Evolutionary conservation across 1,140 invertebrate species (phyloP).

Genomic region (Drosophila miranda): DNA sequence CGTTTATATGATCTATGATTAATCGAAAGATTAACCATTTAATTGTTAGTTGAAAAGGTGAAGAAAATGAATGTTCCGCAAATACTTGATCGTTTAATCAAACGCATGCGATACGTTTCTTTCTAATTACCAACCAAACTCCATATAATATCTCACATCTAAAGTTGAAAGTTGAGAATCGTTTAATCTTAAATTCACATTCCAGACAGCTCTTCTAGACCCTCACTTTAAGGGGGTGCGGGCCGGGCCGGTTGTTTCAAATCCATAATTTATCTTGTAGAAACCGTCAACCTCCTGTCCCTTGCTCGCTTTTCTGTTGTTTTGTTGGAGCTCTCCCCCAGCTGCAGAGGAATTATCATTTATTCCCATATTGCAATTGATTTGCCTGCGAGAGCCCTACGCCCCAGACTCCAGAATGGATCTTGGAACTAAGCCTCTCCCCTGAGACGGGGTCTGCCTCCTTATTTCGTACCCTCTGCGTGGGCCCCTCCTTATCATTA

Average conservation of each 20-base stretch:
- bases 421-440: constrained; percentile 4
- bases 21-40: neutral
- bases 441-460: constrained; percentile 5
- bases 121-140: neutral
- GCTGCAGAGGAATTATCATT: constrained; percentile 33
- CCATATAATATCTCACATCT: neutral
- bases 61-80: no score
- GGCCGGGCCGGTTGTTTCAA: constrained; percentile 19
- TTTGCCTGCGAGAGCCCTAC: constrained; percentile 48
- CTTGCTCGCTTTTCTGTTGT: neutral
- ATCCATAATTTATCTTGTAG: constrained; percentile 65
- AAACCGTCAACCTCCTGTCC: constrained; percentile 21
- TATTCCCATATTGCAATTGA: constrained; percentile 72
- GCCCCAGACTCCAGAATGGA: neutral
- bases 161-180: constrained; percentile 11
- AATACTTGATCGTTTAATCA: no score
- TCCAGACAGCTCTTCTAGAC: constrained; percentile 15
- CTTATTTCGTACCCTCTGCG: no score
- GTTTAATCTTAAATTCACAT: constrained; percentile 21
- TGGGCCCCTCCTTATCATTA: no score
- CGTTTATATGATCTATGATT: neutral
- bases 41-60: no score
- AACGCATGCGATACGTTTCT: no score
- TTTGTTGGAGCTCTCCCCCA: neutral
- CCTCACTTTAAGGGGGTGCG: neutral